phyloP scores from a whole-genome alignment of 1,140 invertebrate species.

The Epicauta chinensis region DNA sequence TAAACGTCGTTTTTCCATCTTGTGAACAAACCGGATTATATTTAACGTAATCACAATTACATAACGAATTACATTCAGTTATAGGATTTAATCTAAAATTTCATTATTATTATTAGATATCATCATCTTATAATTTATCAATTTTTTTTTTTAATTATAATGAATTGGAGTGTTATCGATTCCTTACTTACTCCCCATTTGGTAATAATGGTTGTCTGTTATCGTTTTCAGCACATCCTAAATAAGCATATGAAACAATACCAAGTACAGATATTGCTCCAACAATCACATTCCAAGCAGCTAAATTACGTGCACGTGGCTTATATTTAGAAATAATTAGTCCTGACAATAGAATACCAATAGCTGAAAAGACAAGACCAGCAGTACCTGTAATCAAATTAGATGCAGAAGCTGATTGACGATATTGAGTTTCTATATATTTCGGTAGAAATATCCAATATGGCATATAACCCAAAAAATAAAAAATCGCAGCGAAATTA shows the following conservation, averaged over 20 bases:
- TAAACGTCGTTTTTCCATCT: slow-evolving; percentile 53
- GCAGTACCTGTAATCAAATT: slow-evolving; percentile 63
- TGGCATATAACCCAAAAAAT: slow-evolving; percentile 64
- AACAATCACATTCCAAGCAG: slow-evolving; percentile 66
- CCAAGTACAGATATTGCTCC: slow-evolving; percentile 58
- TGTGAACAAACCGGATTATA: slow-evolving; percentile 63
- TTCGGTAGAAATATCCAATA: slow-evolving; percentile 73
- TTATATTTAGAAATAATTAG: slow-evolving; percentile 62
- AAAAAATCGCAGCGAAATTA: slow-evolving; percentile 60
- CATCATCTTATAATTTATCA: too few species aligned
- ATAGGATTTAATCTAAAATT: slow-evolving; percentile 42
- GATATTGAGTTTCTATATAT: slow-evolving; percentile 69
- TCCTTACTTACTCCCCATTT: slow-evolving; percentile 42
- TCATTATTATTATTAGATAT: not conserved
- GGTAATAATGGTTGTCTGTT: slow-evolving; percentile 46
- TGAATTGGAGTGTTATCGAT: too few species aligned
- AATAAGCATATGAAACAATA: slow-evolving; percentile 60
- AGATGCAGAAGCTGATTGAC: slow-evolving; percentile 62
- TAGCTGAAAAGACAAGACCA: slow-evolving; percentile 63
- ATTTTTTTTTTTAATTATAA: too few species aligned
- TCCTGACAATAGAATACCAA: slow-evolving; percentile 64
- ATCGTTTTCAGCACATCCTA: slow-evolving; percentile 60
- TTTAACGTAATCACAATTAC: slow-evolving; percentile 59
- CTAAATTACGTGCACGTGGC: slow-evolving; percentile 60
- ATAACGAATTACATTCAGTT: slow-evolving; percentile 55